Evolutionary conservation across 2,888 invertebrate species (phyloP), one percentile per base, ranked within the genome.

Genomic region (Boloria euphrosyne): DNA sequence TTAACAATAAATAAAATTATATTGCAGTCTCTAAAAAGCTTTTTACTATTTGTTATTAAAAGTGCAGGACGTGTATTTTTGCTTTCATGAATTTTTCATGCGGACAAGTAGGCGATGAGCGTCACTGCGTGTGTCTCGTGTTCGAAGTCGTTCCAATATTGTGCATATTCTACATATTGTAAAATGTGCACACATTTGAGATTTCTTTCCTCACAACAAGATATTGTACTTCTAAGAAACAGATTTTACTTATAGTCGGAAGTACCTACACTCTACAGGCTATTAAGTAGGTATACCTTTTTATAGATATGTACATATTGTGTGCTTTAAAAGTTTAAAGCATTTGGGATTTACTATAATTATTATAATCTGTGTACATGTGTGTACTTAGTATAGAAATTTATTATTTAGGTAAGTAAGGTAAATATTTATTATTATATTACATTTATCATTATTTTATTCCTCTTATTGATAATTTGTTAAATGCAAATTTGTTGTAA

Each of bases 71-170:
- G 18, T 18, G 13, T n/a, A 2, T 16, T 73, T 62, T 66, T 69
- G 65, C 58, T 66, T 62, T 73, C 71, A 77, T 76, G 73, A 76
- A 74, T 78, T 74, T 78, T 76, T 73, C 71, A 75, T 73, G 68
- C 54, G 54, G 67, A 73, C 73, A 74, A 76, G 67, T 74, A 71
- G 70, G 67, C 72, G 71, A 75, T 69, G 71, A 69, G 73, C 57
- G 69, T 71, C 73, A 69, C 63, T 71, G 68, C 57, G 62, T 57
- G 31, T 68, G 54, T 59, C 44, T 60, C 52, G 59, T 65, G 55
- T 62, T 62, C 51, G n/a, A 44, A 51, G 31, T 51, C 55, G 31
- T 38, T 18, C 49, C 52, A 62, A 57, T 57, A 62, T 61, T 55
- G 49, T 53, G 54, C 13, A 65, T 13, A 38, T 31, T 46, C 22